phyloP scores from a whole-genome alignment of 30 jellyfish, hydroid and myxozoan genomes.

The Hydra vulgaris region DNA sequence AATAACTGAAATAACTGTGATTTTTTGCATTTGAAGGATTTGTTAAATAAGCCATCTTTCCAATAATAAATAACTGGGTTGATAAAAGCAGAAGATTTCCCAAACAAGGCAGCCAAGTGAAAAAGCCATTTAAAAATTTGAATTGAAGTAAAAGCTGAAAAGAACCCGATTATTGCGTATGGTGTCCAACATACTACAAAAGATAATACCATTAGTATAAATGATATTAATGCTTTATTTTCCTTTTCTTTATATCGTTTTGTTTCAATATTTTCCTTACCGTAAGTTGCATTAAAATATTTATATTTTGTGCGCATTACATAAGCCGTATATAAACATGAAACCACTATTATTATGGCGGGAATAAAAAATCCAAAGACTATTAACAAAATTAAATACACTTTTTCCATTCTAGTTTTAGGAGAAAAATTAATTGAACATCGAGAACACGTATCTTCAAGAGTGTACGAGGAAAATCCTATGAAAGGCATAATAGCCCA shows the following conservation, averaged over 20 bases:
- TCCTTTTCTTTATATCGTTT: background rate
- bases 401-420: background rate
- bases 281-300: background rate
- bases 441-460: background rate
- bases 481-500: background rate
- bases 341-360: background rate
- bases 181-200: background rate
- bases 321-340: background rate
- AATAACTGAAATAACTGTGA: too few relatives aligned
- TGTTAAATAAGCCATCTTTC: background rate
- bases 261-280: background rate
- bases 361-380: background rate
- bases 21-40: background rate
- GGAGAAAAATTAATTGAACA: background rate
- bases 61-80: background rate
- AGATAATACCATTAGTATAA: background rate
- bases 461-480: background rate
- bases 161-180: background rate
- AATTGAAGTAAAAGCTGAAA: background rate
- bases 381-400: too few relatives aligned
- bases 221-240: background rate
- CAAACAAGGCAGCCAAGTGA: background rate
- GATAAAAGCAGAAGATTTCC: background rate
- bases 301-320: background rate
- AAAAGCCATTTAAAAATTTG: background rate